phyloP scores from a whole-genome alignment of 2,797 vertebrate species.

The Chaetodon trifasciatus region DNA sequence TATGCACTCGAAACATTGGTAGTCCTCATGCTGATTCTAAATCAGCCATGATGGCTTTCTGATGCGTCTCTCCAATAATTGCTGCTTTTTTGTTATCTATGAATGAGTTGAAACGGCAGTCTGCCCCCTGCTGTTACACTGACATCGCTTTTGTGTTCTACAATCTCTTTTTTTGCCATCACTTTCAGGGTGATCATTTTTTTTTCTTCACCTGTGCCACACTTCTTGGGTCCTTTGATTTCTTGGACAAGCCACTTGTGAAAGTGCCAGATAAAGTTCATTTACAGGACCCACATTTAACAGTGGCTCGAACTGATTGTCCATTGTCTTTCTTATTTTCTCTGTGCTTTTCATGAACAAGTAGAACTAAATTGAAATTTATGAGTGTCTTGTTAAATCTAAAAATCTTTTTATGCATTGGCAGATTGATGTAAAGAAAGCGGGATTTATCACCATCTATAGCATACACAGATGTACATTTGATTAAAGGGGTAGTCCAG shows the following conservation, averaged over 20 bases:
- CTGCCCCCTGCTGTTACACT: slow-evolving; percentile 24
- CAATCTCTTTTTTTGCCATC: slow-evolving; percentile 11
- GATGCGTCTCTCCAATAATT: slow-evolving; percentile 46
- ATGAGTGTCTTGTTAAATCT: neutral
- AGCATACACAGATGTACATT: neutral
- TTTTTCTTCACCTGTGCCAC: slow-evolving; percentile 31
- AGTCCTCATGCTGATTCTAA: slow-evolving; percentile 12
- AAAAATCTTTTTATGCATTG: neutral
- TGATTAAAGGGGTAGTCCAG: neutral
- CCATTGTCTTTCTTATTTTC: neutral
- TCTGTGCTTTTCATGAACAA: neutral
- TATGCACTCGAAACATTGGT: neutral
- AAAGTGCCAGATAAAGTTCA: slow-evolving; percentile 28
- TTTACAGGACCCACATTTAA: slow-evolving; percentile 7
- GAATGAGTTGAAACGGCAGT: slow-evolving; percentile 45
- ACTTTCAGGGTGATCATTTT: slow-evolving; percentile 35
- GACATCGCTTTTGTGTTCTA: slow-evolving; percentile 49
- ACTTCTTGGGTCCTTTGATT: slow-evolving; percentile 19
- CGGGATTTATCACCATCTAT: neutral
- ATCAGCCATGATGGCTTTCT: slow-evolving; percentile 24
- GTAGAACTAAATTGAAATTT: neutral
- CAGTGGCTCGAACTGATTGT: neutral
- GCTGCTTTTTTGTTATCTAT: slow-evolving; percentile 51
- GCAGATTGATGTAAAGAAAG: neutral
- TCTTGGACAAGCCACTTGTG: slow-evolving; percentile 29